These are phyloP conservation scores for Oreochromis niloticus DNA, from an alignment of 2,113 vertebrate genomes.

Conservation along the genomic window DNA sequence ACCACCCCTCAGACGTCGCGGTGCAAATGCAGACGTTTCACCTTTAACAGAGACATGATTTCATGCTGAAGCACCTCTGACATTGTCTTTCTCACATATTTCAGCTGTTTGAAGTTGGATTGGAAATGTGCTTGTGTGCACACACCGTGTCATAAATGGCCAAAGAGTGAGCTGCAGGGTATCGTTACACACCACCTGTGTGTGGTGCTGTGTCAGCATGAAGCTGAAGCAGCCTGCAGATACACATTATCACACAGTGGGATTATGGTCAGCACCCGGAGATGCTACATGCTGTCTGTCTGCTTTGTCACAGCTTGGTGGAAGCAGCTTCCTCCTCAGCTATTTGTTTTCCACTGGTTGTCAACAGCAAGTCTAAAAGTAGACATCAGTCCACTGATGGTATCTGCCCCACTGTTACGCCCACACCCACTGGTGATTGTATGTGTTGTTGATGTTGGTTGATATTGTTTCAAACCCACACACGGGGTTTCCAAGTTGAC, in stretches of 20 bases:
- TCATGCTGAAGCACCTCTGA: background rate
- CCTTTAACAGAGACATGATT: background rate
- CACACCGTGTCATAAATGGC: background rate
- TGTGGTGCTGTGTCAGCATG: slow-evolving; percentile 14
- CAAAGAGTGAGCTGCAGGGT: background rate
- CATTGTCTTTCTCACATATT: background rate
- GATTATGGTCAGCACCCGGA: background rate
- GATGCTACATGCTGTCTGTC: background rate
- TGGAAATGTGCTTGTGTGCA: background rate
- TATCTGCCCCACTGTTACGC: background rate
- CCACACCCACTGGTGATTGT: background rate
- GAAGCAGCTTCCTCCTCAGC: background rate
- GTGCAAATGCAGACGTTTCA: background rate
- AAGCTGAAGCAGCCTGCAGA: background rate
- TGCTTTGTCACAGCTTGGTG: background rate
- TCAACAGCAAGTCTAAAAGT: background rate
- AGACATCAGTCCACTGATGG: background rate
- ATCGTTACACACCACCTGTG: background rate
- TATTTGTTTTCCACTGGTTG: background rate
- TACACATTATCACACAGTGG: background rate
- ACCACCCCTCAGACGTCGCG: background rate
- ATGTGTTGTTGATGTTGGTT: background rate
- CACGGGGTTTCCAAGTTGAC: background rate
- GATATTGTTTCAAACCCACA: background rate
- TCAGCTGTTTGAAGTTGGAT: background rate